These are phyloP conservation scores for Cancer borealis DNA, from an alignment of 2,888 invertebrate genomes.

Conservation along the genomic window DNA sequence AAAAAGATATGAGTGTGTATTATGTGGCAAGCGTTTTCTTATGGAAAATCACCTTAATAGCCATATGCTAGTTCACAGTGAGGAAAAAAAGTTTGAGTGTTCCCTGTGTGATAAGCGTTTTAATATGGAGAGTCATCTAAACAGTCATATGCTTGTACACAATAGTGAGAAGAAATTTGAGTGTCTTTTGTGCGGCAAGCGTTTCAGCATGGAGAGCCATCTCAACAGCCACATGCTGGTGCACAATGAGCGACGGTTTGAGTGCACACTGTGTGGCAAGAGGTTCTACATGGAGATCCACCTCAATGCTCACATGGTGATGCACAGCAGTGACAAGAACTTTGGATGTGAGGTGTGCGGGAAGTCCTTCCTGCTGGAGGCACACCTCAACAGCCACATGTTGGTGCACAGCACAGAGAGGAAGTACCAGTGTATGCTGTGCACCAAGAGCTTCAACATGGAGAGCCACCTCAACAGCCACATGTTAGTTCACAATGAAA, in stretches of 20 bases:
- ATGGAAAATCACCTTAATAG: constrained; percentile 73
- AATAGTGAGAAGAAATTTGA: constrained; percentile 71
- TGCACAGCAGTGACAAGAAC: constrained; percentile 72
- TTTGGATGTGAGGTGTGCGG: constrained; percentile 71
- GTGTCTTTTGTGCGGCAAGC: constrained; percentile 67
- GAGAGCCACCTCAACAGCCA: constrained; percentile 70
- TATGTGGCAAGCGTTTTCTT: constrained; percentile 69
- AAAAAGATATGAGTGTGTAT: constrained; percentile 64
- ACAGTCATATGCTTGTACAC: constrained; percentile 71
- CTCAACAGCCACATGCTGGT: constrained; percentile 72
- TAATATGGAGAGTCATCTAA: constrained; percentile 68
- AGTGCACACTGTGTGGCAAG: constrained; percentile 67
- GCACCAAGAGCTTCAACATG: constrained; percentile 71
- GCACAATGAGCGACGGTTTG: constrained; percentile 63
- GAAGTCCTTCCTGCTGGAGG: constrained; percentile 61
- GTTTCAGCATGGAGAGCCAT: constrained; percentile 71
- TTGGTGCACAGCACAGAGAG: constrained; percentile 65
- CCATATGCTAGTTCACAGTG: constrained; percentile 72
- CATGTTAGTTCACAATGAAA: constrained; percentile 70
- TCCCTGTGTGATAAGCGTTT: constrained; percentile 70
- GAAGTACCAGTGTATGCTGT: constrained; percentile 67
- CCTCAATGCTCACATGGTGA: constrained; percentile 69
- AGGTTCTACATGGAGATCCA: constrained; percentile 69
- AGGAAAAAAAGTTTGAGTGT: constrained; percentile 70
- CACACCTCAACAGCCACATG: constrained; percentile 71